Conservation (phyloP, 1,140 invertebrate species). For the Myzus persicae region DNA sequence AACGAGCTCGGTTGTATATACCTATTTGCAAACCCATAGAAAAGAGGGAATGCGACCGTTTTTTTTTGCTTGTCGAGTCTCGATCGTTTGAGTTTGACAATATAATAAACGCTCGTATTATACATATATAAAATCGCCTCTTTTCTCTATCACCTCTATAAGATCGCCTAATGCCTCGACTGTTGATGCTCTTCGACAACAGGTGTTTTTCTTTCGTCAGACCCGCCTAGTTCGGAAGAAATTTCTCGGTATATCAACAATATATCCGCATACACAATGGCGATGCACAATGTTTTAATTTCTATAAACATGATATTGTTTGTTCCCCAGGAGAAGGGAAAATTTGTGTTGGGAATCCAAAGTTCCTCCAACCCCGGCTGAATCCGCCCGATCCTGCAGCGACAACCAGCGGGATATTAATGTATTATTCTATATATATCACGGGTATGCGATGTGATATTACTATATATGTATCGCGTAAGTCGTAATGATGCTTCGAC, state of each 20-base stretch:
- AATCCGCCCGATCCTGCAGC: neutral
- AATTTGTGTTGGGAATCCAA: neutral
- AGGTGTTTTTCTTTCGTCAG: neutral
- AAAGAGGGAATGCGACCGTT: neutral
- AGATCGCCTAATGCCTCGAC: neutral
- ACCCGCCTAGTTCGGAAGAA: neutral
- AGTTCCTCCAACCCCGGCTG: neutral
- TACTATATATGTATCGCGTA: neutral
- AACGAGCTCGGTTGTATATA: neutral
- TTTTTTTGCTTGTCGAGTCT: neutral
- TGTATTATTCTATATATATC: neutral
- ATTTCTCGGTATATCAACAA: neutral
- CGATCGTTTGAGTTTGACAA: neutral
- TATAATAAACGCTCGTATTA: neutral
- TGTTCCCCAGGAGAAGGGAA: neutral
- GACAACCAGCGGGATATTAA: neutral
- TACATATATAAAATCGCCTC: neutral
- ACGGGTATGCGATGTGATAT: neutral
- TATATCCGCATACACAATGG: neutral
- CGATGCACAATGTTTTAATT: neutral
- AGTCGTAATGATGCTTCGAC: neutral
- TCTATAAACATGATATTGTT: neutral
- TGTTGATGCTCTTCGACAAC: neutral
- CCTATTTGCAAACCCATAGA: neutral
- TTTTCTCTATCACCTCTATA: neutral